phyloP scores from a whole-genome alignment of 2,113 vertebrate species.

The Macaca nemestrina region DNA sequence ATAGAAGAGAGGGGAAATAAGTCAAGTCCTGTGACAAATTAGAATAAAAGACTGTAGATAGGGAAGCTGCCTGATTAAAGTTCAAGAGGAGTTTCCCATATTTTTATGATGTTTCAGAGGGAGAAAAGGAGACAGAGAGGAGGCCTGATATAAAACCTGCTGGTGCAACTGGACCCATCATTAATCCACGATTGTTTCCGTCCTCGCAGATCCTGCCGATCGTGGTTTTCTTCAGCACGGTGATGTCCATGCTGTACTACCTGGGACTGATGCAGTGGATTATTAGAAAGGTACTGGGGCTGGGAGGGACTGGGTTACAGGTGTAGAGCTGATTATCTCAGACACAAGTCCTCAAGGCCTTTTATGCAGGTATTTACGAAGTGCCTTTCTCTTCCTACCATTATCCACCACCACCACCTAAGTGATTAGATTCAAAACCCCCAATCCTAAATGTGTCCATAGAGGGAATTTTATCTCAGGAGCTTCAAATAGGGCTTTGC shows the following conservation, averaged over 20 bases:
- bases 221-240: slow-evolving; percentile 90
- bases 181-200: not conserved
- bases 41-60: not conserved
- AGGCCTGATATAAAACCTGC: not conserved
- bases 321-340: not conserved
- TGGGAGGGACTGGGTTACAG: not conserved
- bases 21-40: not conserved
- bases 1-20: not conserved
- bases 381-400: not conserved
- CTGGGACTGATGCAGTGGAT: slow-evolving; percentile 92
- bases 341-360: not conserved
- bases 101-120: not conserved
- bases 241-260: slow-evolving; percentile 91
- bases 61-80: not conserved
- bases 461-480: not conserved
- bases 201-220: slow-evolving; percentile 88
- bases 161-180: accelerated
- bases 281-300: slow-evolving; percentile 87
- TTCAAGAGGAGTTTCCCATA: not conserved
- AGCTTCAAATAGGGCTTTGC: not conserved
- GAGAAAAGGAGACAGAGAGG: not conserved
- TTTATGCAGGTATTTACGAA: not conserved
- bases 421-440: not conserved
- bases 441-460: not conserved
- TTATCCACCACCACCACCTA: not conserved